Percentiles rank a stretch among this genome's conserved stretches.
These are phyloP conservation scores for Drosophila paranaensis DNA, from an alignment of 2,888 invertebrate species.

Conservation along the genomic window DNA sequence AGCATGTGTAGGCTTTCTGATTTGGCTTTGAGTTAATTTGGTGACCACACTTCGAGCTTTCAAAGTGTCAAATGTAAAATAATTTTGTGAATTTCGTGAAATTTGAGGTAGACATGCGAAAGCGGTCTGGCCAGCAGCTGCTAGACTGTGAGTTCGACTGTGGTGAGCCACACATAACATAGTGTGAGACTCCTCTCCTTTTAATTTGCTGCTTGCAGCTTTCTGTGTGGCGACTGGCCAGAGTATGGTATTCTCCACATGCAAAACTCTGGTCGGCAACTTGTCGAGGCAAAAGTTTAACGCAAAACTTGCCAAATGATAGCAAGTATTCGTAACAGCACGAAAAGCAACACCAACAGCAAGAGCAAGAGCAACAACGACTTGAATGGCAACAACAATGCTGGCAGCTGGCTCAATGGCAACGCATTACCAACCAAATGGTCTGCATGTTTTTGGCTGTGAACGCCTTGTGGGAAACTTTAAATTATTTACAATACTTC, in stretches of 20 bases:
- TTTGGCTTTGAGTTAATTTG: conserved; percentile 22
- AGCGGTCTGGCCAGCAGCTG: conserved; percentile 39
- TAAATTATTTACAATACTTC: conserved; percentile 72
- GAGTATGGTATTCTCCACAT: conserved; percentile 30
- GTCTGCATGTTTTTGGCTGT: conserved; percentile 60
- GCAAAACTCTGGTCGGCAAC: conserved; percentile 42
- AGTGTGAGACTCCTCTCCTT: conserved; percentile 4
- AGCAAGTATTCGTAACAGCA: conserved; percentile 50
- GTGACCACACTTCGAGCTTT: conserved; percentile 29
- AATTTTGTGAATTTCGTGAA: conserved; percentile 36
- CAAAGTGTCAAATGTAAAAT: conserved; percentile 38
- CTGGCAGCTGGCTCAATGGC: conserved; percentile 46
- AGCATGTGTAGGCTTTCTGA: neutral
- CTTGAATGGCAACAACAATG: conserved; percentile 25
- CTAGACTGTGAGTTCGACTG: conserved; percentile 2
- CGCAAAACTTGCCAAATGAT: conserved; percentile 67
- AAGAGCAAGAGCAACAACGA: conserved; percentile 17
- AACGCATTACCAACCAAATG: conserved; percentile 60
- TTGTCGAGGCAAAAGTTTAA: conserved; percentile 52
- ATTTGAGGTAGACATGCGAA: conserved; percentile 39
- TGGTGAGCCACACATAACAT: conserved; percentile 27
- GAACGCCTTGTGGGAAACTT: conserved; percentile 59
- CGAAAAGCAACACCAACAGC: conserved; percentile 14
- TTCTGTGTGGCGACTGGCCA: too few relatives aligned
- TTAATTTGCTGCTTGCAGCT: conserved; percentile 9